phyloP scores from a whole-genome alignment of 2,113 vertebrate species.

The Rhinolophus ferrumequinum region DNA sequence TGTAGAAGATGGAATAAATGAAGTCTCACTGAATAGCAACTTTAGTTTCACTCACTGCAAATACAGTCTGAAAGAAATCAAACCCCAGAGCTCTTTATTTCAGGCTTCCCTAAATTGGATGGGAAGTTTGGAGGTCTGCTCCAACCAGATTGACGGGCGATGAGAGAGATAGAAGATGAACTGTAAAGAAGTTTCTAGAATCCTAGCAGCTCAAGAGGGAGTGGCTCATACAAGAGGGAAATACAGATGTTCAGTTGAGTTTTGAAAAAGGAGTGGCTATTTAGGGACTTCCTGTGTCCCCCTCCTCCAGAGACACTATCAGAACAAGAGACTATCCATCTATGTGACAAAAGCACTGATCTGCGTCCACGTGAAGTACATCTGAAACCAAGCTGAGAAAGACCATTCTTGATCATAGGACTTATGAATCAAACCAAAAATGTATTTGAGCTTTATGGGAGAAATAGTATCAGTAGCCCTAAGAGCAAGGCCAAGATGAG shows the following conservation, averaged over 20 bases:
- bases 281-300: background rate
- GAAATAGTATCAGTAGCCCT: background rate
- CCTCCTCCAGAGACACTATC: background rate
- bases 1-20: background rate
- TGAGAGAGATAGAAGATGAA: background rate
- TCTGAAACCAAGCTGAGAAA: background rate
- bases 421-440: constrained; percentile 5
- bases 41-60: background rate
- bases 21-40: background rate
- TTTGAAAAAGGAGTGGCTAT: background rate
- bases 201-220: background rate
- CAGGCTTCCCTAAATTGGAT: background rate
- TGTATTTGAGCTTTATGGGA: background rate
- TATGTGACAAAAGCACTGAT: background rate
- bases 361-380: background rate
- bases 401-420: background rate
- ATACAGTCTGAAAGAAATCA: background rate
- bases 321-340: background rate
- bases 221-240: background rate
- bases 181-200: background rate
- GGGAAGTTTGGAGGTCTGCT: background rate
- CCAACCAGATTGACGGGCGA: background rate
- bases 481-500: background rate
- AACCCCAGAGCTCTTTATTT: background rate
- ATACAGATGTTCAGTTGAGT: background rate